A percentile compares a stretch with the other conserved stretches of the same genome.
phyloP scores from a whole-genome alignment of 2,888 invertebrate species.

The Prosopocoilus inquinatus region DNA sequence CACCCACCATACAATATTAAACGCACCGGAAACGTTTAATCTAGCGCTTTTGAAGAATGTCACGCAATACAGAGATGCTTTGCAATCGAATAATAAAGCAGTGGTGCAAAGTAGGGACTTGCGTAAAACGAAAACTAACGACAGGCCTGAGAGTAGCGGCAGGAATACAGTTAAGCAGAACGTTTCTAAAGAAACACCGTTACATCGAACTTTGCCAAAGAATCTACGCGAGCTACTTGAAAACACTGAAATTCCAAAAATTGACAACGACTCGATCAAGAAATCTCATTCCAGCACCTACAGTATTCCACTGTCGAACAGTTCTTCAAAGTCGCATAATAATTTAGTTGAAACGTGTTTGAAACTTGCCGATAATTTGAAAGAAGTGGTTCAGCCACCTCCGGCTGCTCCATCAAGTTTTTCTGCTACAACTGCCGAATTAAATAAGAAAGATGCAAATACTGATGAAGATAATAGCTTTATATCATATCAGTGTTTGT shows the following conservation, averaged over 20 bases:
- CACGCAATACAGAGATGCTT: conserved; percentile 4
- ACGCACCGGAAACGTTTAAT: conserved; percentile 19
- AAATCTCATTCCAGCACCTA: conserved; percentile 22
- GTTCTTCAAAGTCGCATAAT: conserved; percentile 24
- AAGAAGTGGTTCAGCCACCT: conserved; percentile 7
- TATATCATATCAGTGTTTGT: conserved; percentile 38
- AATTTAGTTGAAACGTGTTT: conserved; percentile 18
- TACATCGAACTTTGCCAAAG: conserved; percentile 41
- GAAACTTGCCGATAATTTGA: conserved; percentile 6
- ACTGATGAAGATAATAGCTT: conserved; percentile 27
- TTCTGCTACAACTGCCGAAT: conserved; percentile 9
- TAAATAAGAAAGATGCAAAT: conserved; percentile 15
- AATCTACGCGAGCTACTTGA: conserved; percentile 37
- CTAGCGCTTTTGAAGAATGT: conserved; percentile 6
- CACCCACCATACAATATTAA: conserved; percentile 22
- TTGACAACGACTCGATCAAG: conserved; percentile 21
- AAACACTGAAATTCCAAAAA: conserved; percentile 25
- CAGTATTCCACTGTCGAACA: conserved; percentile 22
- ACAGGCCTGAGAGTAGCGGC: conserved; percentile 16
- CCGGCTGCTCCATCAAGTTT: conserved; percentile 17
- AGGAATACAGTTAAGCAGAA: conserved; percentile 9
- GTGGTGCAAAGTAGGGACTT: conserved; percentile 9
- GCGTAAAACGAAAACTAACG: conserved; percentile 12
- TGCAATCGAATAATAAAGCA: conserved; percentile 4
- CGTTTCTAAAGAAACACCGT: conserved; percentile 24